Conservation (phyloP, 2,888 invertebrate species). For the Drosophila affinis region DNA sequence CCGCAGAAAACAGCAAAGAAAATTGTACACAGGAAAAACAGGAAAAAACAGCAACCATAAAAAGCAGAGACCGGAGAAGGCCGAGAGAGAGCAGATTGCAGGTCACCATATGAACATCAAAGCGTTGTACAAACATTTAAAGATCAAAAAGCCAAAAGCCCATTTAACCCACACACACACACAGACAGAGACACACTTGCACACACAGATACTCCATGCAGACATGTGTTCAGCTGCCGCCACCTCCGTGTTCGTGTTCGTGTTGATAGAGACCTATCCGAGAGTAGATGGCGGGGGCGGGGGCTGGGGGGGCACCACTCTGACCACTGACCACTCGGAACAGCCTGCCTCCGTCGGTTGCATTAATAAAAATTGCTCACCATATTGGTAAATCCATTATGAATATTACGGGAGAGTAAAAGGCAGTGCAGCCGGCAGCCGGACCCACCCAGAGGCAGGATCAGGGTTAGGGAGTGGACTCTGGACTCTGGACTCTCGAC, state of each 20-base stretch:
- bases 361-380: conserved; percentile 82
- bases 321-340: conserved; percentile 60
- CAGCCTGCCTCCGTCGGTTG: conserved; percentile 43
- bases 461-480: background rate
- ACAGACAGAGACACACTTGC: conserved; percentile 33
- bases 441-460: conserved; percentile 1
- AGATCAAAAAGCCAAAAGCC: conserved; percentile 77
- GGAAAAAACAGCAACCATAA: conserved; percentile 7
- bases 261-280: conserved; percentile 40
- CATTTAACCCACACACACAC: conserved; percentile 66
- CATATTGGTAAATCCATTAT: conserved; percentile 83
- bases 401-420: conserved; percentile 80
- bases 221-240: conserved; percentile 40
- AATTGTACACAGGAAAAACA: conserved; percentile 2
- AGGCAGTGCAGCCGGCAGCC: conserved; percentile 45
- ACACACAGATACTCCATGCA: conserved; percentile 10
- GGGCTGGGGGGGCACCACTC: conserved; percentile 15
- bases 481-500: background rate
- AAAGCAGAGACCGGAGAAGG: background rate
- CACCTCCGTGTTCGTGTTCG: conserved; percentile 1
- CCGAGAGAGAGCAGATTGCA: conserved; percentile 43
- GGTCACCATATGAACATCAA: conserved; percentile 66
- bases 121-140: conserved; percentile 77
- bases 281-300: conserved; percentile 13
- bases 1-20: conserved; percentile 21